These are phyloP conservation scores for Eremobia ochroleuca DNA, from an alignment of 2,888 invertebrate genomes.

Conservation along the genomic window DNA sequence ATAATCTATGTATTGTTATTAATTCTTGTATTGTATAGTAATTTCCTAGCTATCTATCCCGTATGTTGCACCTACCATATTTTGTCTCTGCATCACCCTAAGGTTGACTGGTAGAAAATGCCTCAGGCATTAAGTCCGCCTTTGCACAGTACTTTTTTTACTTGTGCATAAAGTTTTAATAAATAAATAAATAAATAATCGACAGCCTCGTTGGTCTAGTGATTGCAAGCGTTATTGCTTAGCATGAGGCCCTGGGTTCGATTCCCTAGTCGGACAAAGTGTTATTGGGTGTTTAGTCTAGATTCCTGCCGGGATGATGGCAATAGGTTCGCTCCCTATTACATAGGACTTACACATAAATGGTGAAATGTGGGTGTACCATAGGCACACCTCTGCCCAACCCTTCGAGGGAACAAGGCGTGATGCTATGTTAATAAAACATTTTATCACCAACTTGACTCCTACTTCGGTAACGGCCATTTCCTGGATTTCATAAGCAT, in stretches of 20 bases:
- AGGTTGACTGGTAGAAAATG: no score
- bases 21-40: no score
- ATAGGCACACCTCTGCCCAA: not conserved
- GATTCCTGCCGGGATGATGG: not conserved
- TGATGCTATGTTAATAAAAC: not conserved
- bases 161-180: no score
- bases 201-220: not conserved
- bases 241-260: not conserved
- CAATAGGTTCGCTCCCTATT: not conserved
- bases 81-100: no score
- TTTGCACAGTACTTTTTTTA: no score
- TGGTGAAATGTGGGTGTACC: not conserved
- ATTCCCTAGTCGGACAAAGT: not conserved
- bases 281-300: not conserved
- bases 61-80: no score
- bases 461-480: not conserved
- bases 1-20: no score
- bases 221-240: not conserved
- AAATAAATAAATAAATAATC: no score
- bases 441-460: not conserved
- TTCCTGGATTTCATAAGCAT: not conserved
- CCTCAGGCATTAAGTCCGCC: no score
- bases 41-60: no score
- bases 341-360: not conserved
- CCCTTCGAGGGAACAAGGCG: not conserved